phyloP scores from a whole-genome alignment of 2,113 vertebrate species.

The Lepidothrix coronata region DNA sequence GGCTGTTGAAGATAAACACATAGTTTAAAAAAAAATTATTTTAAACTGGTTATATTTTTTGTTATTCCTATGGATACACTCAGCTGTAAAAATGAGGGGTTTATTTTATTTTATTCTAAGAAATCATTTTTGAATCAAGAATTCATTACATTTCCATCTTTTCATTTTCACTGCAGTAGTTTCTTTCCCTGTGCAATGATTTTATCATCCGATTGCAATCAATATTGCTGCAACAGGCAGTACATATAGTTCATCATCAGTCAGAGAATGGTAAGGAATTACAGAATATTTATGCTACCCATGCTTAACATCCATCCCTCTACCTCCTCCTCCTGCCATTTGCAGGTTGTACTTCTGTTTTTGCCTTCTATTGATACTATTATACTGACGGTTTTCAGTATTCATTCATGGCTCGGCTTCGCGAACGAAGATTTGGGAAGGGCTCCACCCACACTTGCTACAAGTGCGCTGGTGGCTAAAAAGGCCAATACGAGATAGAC shows the following conservation, averaged over 20 bases:
- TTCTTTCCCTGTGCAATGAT: conserved; percentile 49
- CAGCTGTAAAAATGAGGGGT: neutral
- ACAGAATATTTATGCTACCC: conserved; percentile 10
- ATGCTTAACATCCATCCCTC: conserved; percentile 6
- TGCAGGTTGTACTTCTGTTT: neutral
- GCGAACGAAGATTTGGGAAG: too few relatives aligned
- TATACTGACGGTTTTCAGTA: neutral
- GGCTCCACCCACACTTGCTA: too few relatives aligned
- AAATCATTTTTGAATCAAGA: conserved; percentile 57
- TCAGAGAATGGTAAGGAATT: conserved; percentile 28
- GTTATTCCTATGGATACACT: conserved; percentile 10
- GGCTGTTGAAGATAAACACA: conserved; percentile 19
- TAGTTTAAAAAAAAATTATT: conserved; percentile 15
- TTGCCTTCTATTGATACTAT: neutral
- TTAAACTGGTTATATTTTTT: conserved; percentile 28
- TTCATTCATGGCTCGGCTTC: too few relatives aligned
- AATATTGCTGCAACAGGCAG: conserved; percentile 61
- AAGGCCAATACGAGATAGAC: too few relatives aligned
- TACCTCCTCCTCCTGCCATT: neutral
- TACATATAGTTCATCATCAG: conserved; percentile 46
- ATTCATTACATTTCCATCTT: conserved; percentile 54
- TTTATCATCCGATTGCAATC: conserved; percentile 68
- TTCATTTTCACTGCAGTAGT: conserved; percentile 44
- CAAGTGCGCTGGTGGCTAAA: too few relatives aligned
- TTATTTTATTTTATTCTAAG: conserved; percentile 37